A percentile compares a stretch with the other conserved stretches of the same genome.
Evolutionary conservation across 2,888 invertebrate genomes (phyloP).

Genomic region (Abrostola tripartita): DNA sequence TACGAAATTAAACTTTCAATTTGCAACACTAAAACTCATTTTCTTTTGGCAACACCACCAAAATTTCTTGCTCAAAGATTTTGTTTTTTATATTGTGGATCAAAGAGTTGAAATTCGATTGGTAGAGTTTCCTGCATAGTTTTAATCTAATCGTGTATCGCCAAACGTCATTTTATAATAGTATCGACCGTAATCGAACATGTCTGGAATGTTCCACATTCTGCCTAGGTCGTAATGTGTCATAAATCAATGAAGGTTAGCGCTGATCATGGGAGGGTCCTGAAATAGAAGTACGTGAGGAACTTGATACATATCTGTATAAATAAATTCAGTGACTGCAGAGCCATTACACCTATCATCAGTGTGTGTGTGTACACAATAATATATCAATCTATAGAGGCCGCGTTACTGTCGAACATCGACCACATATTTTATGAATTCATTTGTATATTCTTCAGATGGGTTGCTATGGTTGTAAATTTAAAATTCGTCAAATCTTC

Average conservation of each 20-base stretch:
- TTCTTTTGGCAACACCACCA: constrained; percentile 31
- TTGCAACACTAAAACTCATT: constrained; percentile 37
- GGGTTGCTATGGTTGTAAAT: too few relatives aligned
- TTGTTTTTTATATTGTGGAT: constrained; percentile 5
- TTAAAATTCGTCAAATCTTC: too few relatives aligned
- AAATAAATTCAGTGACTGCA: constrained; percentile 30
- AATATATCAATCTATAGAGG: too few relatives aligned
- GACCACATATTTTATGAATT: too few relatives aligned
- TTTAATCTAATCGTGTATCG: constrained; percentile 52
- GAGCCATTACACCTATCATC: constrained; percentile 3
- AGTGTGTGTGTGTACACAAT: not conserved
- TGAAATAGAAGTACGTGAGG: constrained; percentile 33
- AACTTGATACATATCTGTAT: constrained; percentile 41
- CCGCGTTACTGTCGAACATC: too few relatives aligned
- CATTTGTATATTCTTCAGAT: too few relatives aligned
- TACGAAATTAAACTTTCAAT: constrained; percentile 44
- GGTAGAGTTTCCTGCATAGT: constrained; percentile 20
- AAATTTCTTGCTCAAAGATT: constrained; percentile 15
- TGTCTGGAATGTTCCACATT: constrained; percentile 57
- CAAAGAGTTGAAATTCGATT: constrained; percentile 12
- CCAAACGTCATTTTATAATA: constrained; percentile 65
- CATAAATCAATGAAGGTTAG: constrained; percentile 31
- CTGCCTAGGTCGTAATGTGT: constrained; percentile 17
- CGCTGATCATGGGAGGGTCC: constrained; percentile 1
- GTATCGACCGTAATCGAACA: constrained; percentile 59